Evolutionary conservation across 92 coral and sea anemone genomes (phyloP), one percentile per base, ranked within the genome.

Genomic region (Blastomussa wellsi): DNA sequence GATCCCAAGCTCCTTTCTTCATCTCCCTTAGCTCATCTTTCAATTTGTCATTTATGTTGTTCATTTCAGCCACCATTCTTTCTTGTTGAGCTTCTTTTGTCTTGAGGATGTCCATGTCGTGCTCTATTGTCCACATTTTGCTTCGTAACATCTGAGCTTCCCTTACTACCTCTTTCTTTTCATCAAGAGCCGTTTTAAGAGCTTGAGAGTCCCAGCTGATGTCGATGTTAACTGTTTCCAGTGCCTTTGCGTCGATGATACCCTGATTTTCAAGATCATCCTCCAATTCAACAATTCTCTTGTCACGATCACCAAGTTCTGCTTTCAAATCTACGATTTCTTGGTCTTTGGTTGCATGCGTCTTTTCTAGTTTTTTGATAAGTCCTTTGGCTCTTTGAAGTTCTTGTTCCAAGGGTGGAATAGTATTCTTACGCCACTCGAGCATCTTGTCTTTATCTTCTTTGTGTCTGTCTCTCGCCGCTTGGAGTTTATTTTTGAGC

Each of bases 381-480:
- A 62, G 79, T 39, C 84, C 90, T 84, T 90, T 90, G 79, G 88
- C 88, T 41, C 88, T 77, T 49, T 92, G 89, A 42, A 94, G 83
- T 77, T 94, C 98, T 78, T 94, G 95, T 72, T 92, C 95, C 37
- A 89, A 49, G 4, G 93, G 86, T 22, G 92, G 70, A 38, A 87
- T 67, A 78, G 76, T 93, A 72, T 71, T 88, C 72, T 92, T 92
- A 32, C 95, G 92, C 98, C 95, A 92, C 71, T 92, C 93, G 3
- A 93, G 80, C 51, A 80, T 72, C 82, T 92, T 92, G 24, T 94
- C 91, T 52, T 92, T 94, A 87, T 92, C 98, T 75, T 88, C 87
- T 71, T 85, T 94, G 89, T 94, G 98, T 72, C 86, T 79, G 42
- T 94, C 98, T 37, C 93, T 89, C 14, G 92, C 86, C 48, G 95